Conservation (phyloP, 2,888 invertebrate genomes). For the Pandemis corylana region DNA sequence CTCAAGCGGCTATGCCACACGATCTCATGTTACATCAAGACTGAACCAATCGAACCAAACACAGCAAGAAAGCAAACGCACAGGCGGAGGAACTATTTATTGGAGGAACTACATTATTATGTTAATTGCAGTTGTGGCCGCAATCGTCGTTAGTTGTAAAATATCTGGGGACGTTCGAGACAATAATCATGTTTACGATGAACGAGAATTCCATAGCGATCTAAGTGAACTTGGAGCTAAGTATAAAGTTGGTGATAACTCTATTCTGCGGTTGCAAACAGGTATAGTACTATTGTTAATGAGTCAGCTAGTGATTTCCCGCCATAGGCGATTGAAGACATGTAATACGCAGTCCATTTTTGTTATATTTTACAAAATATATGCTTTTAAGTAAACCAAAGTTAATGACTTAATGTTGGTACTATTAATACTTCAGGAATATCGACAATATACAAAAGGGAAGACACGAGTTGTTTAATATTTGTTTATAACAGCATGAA, state of each 20-base stretch:
- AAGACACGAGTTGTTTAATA: slow-evolving; percentile 75
- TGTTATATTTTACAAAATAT: no score
- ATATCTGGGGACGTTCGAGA: slow-evolving; percentile 19
- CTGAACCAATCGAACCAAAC: slow-evolving; percentile 14
- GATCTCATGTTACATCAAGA: slow-evolving; percentile 13
- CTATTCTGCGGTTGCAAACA: slow-evolving; percentile 67
- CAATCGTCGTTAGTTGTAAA: background rate
- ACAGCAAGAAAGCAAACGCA: slow-evolving; percentile 11
- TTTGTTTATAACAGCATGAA: slow-evolving; percentile 70
- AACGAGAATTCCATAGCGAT: slow-evolving; percentile 64
- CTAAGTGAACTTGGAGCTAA: slow-evolving; percentile 62
- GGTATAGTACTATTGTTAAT: slow-evolving; percentile 56
- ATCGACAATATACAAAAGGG: slow-evolving; percentile 66
- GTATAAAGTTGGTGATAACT: slow-evolving; percentile 66
- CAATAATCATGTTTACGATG: slow-evolving; percentile 53
- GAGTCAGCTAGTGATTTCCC: background rate
- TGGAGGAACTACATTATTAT: no score
- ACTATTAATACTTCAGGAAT: slow-evolving; percentile 60
- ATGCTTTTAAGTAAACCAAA: background rate
- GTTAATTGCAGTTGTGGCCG: no score
- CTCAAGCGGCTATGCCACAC: slow-evolving; percentile 10
- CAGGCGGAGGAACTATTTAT: background rate
- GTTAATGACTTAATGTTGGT: background rate
- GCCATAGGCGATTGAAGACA: background rate
- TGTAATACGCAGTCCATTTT: background rate